phyloP scores from a whole-genome alignment of 2,113 vertebrate genomes.

The Thunnus maccoyii region DNA sequence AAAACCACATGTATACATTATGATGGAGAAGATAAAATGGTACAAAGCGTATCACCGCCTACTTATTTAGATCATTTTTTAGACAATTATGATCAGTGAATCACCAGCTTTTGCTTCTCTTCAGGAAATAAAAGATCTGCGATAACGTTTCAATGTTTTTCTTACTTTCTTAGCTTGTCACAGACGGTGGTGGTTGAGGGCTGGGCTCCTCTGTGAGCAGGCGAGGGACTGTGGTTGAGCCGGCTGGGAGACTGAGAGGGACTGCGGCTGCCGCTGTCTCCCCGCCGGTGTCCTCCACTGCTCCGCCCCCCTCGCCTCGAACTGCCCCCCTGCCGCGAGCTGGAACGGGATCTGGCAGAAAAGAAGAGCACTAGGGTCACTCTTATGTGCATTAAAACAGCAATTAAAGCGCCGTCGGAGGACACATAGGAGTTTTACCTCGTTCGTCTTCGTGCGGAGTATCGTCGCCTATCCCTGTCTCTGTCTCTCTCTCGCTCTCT shows the following conservation, averaged over 20 bases:
- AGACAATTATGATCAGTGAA: too few relatives aligned
- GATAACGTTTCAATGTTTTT: not conserved
- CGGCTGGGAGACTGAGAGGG: slow-evolving; percentile 84
- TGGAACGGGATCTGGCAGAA: slow-evolving; percentile 84
- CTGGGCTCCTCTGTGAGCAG: slow-evolving; percentile 81
- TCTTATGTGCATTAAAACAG: not conserved
- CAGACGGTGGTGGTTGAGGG: slow-evolving; percentile 80
- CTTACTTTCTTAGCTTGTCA: slow-evolving; percentile 97
- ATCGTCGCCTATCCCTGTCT: slow-evolving; percentile 84
- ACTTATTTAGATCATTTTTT: too few relatives aligned
- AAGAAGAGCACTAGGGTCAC: not conserved
- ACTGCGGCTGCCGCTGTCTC: slow-evolving; percentile 87
- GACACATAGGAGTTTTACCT: slow-evolving; percentile 63
- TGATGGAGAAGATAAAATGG: too few relatives aligned
- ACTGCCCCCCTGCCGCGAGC: slow-evolving; percentile 87
- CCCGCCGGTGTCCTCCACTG: slow-evolving; percentile 78
- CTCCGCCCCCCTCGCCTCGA: slow-evolving; percentile 83
- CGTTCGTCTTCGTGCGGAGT: slow-evolving; percentile 77
- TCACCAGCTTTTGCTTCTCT: too few relatives aligned
- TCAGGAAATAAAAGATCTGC: not conserved
- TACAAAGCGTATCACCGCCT: too few relatives aligned
- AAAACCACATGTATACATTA: too few relatives aligned
- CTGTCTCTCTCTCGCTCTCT: slow-evolving; percentile 75
- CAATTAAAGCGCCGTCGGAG: rapidly evolving
- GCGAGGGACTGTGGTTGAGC: slow-evolving; percentile 85